phyloP scores from a whole-genome alignment of 2,113 vertebrate species.

The Oryzias curvinotus region DNA sequence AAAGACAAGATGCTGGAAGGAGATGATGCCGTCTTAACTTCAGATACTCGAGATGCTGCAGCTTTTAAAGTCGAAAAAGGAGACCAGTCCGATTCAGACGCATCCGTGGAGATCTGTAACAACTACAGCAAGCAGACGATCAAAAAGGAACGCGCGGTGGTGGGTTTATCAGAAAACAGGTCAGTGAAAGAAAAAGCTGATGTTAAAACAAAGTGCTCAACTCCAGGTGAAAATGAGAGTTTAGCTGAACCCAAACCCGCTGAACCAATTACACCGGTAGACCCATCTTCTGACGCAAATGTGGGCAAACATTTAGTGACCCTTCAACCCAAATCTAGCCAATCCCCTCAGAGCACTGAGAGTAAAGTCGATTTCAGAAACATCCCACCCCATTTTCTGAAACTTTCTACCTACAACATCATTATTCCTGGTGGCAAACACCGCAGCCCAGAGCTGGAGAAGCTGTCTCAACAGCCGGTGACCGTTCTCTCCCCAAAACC shows the following conservation, averaged over 20 bases:
- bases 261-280: conserved; percentile 2
- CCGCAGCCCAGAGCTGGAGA: neutral
- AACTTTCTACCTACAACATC: conserved; percentile 57
- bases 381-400: conserved; percentile 68
- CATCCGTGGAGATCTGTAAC: neutral
- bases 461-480: conserved; percentile 10
- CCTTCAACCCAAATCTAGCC: neutral
- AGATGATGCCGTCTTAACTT: conserved; percentile 4
- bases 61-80: conserved; percentile 60
- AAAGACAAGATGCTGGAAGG: conserved; percentile 23
- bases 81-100: conserved; percentile 15
- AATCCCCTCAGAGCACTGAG: conserved; percentile 14
- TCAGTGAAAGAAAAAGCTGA: conserved; percentile 52
- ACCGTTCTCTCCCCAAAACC: conserved; percentile 11
- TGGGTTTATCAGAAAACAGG: neutral
- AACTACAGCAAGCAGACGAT: conserved; percentile 12
- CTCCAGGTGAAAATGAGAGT: conserved; percentile 4
- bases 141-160: conserved; percentile 45
- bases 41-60: conserved; percentile 5
- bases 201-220: conserved; percentile 20
- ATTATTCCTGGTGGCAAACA: conserved; percentile 46
- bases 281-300: neutral
- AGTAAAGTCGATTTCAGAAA: conserved; percentile 45
- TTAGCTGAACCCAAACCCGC: conserved; percentile 16
- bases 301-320: neutral